A percentile compares a stretch with the other conserved stretches of the same genome.
Conservation (phyloP, 2,888 invertebrate species). For the Acleris emargana region DNA sequence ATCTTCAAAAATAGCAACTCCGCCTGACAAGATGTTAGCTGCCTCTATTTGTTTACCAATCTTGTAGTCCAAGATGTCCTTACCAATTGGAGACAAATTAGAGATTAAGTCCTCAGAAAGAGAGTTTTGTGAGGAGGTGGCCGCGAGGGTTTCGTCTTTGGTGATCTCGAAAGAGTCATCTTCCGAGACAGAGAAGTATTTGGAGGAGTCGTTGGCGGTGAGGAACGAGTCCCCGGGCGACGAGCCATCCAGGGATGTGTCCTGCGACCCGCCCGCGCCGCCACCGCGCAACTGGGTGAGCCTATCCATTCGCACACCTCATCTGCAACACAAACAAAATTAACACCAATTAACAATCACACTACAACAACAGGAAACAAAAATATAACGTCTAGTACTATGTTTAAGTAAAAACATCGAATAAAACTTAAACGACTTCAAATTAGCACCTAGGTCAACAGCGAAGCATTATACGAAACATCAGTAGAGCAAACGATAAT, state of each 20-base stretch:
- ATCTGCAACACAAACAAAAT: slow-evolving; percentile 64
- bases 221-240: slow-evolving; percentile 71
- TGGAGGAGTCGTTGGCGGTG: slow-evolving; percentile 75
- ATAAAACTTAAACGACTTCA: slow-evolving; percentile 69
- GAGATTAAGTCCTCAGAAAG: slow-evolving; percentile 62
- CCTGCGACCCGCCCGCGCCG: slow-evolving; percentile 66
- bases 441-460: slow-evolving; percentile 79
- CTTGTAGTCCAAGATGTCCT: slow-evolving; percentile 69
- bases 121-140: slow-evolving; percentile 52
- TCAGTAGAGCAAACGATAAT: slow-evolving; percentile 73
- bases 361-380: slow-evolving; percentile 38
- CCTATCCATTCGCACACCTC: slow-evolving; percentile 80
- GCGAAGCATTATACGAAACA: slow-evolving; percentile 75
- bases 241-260: slow-evolving; percentile 70
- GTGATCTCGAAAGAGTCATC: slow-evolving; percentile 70
- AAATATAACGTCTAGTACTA: slow-evolving; percentile 41
- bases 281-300: slow-evolving; percentile 72
- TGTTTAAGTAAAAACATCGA: slow-evolving; percentile 52
- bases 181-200: slow-evolving; percentile 76
- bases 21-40: slow-evolving; percentile 76
- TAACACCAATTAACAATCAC: slow-evolving; percentile 42
- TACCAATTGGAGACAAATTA: slow-evolving; percentile 68
- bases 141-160: slow-evolving; percentile 61
- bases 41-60: slow-evolving; percentile 78
- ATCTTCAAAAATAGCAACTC: slow-evolving; percentile 79